phyloP scores from a whole-genome alignment of 92 coral and sea anemone species.

The Epizoanthus fatuus region DNA sequence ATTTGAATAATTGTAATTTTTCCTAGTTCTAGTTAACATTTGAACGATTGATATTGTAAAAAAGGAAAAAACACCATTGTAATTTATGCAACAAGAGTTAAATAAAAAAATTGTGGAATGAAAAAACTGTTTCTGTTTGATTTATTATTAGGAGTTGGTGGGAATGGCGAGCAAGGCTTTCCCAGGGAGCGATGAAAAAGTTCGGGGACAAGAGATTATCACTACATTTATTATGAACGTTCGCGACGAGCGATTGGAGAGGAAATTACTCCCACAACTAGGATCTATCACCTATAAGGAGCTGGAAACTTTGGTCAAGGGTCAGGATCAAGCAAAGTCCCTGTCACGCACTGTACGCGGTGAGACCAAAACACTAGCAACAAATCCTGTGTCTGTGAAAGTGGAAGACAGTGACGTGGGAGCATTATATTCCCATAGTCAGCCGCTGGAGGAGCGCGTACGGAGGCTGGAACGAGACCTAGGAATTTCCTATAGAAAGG shows the following conservation, averaged over 20 bases:
- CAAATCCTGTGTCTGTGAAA: not conserved
- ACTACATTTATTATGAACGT: not conserved
- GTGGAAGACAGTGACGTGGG: not conserved
- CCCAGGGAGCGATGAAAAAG: not conserved
- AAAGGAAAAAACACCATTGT: too few relatives aligned
- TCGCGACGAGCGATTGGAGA: not conserved
- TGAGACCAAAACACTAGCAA: not conserved
- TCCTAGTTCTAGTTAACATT: too few relatives aligned
- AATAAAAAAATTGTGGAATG: too few relatives aligned
- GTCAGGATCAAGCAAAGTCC: slow-evolving; percentile 21
- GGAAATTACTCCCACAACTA: not conserved
- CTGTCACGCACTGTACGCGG: not conserved
- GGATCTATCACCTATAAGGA: not conserved
- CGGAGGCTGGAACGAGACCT: too few relatives aligned
- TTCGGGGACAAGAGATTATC: not conserved
- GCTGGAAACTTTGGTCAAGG: not conserved
- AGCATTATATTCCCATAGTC: too few relatives aligned
- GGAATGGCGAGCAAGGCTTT: slow-evolving; percentile 13
- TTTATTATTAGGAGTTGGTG: slow-evolving; percentile 4
- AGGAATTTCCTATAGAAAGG: too few relatives aligned
- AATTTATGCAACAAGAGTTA: too few relatives aligned
- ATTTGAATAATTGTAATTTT: too few relatives aligned
- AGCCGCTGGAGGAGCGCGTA: too few relatives aligned
- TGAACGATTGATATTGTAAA: too few relatives aligned
- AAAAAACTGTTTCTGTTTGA: too few relatives aligned